Base-by-base conservation (phyloP, 2,113 vertebrate species). In the Pelecanoides urinatrix region DNA sequence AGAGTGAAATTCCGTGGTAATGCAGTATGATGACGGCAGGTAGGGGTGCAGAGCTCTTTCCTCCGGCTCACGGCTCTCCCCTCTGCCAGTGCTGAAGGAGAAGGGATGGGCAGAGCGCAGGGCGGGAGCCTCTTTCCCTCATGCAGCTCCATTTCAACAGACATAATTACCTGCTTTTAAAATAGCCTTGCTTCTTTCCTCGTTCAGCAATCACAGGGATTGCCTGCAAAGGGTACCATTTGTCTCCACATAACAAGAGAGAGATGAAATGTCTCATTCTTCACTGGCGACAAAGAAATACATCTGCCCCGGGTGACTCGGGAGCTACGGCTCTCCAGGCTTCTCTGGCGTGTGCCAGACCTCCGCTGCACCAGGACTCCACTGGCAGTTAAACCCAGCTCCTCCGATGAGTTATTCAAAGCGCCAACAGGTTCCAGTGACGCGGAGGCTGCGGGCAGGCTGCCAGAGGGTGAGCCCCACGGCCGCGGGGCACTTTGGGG, bases 181-280 rank as follows among this genome's bases (percentile, higher is more conserved):
- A 68, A 34, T 14, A 59, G 38, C 34, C 29, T 52, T 18, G 45
- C 45, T 75, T 17, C 62, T 68, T 19, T 34, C 23, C 71, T 59
- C 4, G 0, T 16, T 16, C 7, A 2, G 23, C 78, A 45, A 2
- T 27, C 20, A 1, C 1, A 42, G 42, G 45, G 13, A 6, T 47
- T n/a, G 23, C 23, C 71, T 29, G 25, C 71, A 19, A 34, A 62
- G n/a, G n/a, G n/a, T 22, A 10, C 79, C n/a, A 2, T 53, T 59
- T 53, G 67, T 53, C 38, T 9, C 58, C 27, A 34, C 14, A 5
- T 4, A 58, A 38, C 29, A 19, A 55, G 29, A 44, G 58, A 16
- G 32, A 56, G 17, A 42, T 19, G 50, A 47, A 45, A 25, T 5
- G 27, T 27, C 40, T 58, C 58, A 10, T 42, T 58, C 53, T 29